These are phyloP conservation scores for Pristionchus mayeri DNA, from an alignment of 2,888 invertebrate genomes.

Conservation along the genomic window DNA sequence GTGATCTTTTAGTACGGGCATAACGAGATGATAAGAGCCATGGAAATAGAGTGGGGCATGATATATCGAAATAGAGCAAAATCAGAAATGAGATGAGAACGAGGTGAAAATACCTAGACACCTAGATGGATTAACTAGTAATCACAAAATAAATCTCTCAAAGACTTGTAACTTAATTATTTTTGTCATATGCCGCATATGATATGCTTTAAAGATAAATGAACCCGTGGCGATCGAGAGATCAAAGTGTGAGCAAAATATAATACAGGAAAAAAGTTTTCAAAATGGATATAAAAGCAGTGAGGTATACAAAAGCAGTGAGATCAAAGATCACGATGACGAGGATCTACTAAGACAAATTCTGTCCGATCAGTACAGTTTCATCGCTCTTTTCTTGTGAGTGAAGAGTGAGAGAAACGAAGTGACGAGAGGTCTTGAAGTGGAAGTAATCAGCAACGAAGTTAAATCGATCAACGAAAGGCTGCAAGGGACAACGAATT, in stretches of 20 bases:
- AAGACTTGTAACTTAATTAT: too few species aligned
- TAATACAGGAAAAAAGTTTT: too few species aligned
- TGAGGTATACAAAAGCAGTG: not conserved
- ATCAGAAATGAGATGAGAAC: too few species aligned
- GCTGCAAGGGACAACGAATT: not conserved
- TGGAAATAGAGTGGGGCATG: too few species aligned
- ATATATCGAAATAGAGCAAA: too few species aligned
- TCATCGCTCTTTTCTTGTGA: not conserved
- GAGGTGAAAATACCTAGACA: too few species aligned
- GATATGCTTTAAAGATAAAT: too few species aligned
- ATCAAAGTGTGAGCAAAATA: not conserved
- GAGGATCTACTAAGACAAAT: not conserved
- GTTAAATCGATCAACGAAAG: conserved; percentile 19
- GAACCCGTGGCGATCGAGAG: conserved; percentile 7
- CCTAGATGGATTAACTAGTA: too few species aligned
- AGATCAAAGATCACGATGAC: not conserved
- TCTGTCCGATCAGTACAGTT: not conserved
- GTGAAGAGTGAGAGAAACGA: conserved; percentile 20
- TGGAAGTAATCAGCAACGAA: conserved; percentile 28
- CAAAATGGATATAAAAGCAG: not conserved
- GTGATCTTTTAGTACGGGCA: not conserved
- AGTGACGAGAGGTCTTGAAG: conserved; percentile 24
- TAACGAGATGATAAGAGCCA: too few species aligned
- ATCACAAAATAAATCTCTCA: too few species aligned
- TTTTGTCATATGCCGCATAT: too few species aligned